A percentile compares a stretch with the other conserved stretches of the same genome.
These are phyloP conservation scores for Oncorhynchus masou DNA, from an alignment of 2,113 vertebrate species.

Conservation along the genomic window DNA sequence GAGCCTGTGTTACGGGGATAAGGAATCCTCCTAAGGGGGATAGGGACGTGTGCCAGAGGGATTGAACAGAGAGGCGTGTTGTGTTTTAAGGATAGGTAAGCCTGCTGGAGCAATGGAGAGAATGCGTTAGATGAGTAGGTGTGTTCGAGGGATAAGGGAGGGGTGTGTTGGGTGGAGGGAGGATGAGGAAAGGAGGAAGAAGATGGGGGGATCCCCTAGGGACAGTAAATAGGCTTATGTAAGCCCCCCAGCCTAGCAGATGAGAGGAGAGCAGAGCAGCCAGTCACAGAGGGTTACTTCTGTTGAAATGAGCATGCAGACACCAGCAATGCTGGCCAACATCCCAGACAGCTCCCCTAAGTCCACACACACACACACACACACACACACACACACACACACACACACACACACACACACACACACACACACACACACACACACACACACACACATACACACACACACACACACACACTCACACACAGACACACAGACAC, in stretches of 20 bases:
- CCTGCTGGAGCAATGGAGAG: not conserved
- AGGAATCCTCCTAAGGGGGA: not conserved
- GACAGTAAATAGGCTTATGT: conserved; percentile 56
- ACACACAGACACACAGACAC: conserved; percentile 6
- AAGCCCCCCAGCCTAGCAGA: conserved; percentile 29
- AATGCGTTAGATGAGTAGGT: conserved; percentile 54
- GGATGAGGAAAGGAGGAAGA: conserved; percentile 34
- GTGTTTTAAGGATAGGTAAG: conserved; percentile 12
- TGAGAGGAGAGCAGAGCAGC: conserved; percentile 19
- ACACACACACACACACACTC: not conserved
- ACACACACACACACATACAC: conserved; percentile 13
- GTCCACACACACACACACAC: conserved; percentile 16
- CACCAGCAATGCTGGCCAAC: conserved; percentile 38
- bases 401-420: conserved; percentile 25
- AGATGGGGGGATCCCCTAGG: conserved; percentile 45
- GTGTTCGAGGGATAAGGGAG: conserved; percentile 45
- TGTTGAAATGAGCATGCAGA: conserved; percentile 45
- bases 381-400: conserved; percentile 1
- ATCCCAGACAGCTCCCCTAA: conserved; percentile 35
- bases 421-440: conserved; percentile 23
- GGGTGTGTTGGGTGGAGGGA: conserved; percentile 11
- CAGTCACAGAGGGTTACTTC: conserved; percentile 50
- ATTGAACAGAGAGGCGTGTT: conserved; percentile 9
- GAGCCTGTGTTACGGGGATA: conserved; percentile 4
- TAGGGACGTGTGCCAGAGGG: not conserved